These are phyloP conservation scores for Piprites chloris DNA, from an alignment of 2,113 vertebrate genomes.

Conservation along the genomic window DNA sequence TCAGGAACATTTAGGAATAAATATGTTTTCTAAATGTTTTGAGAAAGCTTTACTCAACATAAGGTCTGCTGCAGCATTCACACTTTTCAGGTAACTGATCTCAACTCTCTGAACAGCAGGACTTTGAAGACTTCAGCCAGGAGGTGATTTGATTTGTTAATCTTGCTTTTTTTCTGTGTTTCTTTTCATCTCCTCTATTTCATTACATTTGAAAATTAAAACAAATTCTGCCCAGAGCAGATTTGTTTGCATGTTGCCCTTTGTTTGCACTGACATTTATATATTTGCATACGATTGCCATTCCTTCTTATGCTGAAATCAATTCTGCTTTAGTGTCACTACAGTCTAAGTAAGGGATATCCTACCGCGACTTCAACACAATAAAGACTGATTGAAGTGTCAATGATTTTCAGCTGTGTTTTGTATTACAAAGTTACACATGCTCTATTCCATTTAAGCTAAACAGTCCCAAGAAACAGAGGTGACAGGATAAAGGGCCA, in stretches of 20 bases:
- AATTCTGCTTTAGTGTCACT: slow-evolving; percentile 58
- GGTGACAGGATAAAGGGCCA: background rate
- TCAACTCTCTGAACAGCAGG: background rate
- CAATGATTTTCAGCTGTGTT: slow-evolving; percentile 69
- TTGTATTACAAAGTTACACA: slow-evolving; percentile 64
- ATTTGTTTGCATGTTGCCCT: background rate
- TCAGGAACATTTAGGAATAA: slow-evolving; percentile 31
- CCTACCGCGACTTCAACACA: slow-evolving; percentile 52
- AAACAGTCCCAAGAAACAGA: slow-evolving; percentile 38
- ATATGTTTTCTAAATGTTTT: slow-evolving; percentile 28
- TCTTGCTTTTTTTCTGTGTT: background rate
- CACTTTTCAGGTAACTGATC: background rate
- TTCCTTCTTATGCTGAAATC: slow-evolving; percentile 52
- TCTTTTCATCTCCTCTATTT: background rate
- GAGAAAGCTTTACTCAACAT: background rate
- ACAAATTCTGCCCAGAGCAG: background rate
- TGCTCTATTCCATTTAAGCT: slow-evolving; percentile 48
- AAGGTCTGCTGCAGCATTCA: background rate
- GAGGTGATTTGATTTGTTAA: slow-evolving; percentile 3
- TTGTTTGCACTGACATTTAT: slow-evolving; percentile 32
- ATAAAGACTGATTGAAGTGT: slow-evolving; percentile 71
- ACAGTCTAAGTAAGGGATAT: slow-evolving; percentile 44
- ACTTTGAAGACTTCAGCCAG: slow-evolving; percentile 1
- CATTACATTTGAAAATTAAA: slow-evolving; percentile 36
- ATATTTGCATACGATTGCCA: background rate